Evolutionary conservation across 1,140 invertebrate species (phyloP).

Genomic region (Diploscapter pachys): DNA sequence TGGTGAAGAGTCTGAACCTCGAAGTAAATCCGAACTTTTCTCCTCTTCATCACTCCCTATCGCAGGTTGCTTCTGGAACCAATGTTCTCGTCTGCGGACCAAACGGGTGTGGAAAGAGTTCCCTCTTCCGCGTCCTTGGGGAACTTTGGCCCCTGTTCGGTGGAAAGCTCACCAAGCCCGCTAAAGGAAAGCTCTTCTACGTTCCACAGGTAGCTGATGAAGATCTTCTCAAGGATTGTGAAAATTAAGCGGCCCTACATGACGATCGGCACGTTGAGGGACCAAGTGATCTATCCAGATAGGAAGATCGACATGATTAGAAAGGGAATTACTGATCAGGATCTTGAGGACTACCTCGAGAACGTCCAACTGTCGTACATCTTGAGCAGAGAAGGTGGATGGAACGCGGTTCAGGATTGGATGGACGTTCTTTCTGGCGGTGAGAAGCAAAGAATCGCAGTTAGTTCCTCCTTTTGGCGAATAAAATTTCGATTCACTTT

Average conservation of each 20-base stretch:
- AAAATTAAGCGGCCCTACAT: slow-evolving; percentile 77
- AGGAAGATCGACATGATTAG: slow-evolving; percentile 77
- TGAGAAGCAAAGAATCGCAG: slow-evolving; percentile 91
- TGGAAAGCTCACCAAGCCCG: slow-evolving; percentile 77
- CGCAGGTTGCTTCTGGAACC: slow-evolving; percentile 87
- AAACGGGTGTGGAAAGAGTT: slow-evolving; percentile 91
- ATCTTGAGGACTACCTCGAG: slow-evolving; percentile 69
- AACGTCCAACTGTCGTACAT: slow-evolving; percentile 83
- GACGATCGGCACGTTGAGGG: slow-evolving; percentile 81
- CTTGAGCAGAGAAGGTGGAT: slow-evolving; percentile 76
- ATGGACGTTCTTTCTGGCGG: slow-evolving; percentile 95
- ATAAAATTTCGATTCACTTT: not conserved
- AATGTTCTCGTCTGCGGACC: slow-evolving; percentile 95
- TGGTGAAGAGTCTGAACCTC: slow-evolving; percentile 82
- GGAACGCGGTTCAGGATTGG: slow-evolving; percentile 92
- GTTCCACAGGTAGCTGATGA: slow-evolving; percentile 69
- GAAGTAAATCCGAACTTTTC: slow-evolving; percentile 67
- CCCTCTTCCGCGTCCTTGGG: slow-evolving; percentile 62
- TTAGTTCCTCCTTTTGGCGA: slow-evolving; percentile 47
- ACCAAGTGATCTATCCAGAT: slow-evolving; percentile 95
- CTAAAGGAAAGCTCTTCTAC: slow-evolving; percentile 88
- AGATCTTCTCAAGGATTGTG: not conserved
- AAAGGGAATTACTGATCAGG: slow-evolving; percentile 70
- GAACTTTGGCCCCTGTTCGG: slow-evolving; percentile 92
- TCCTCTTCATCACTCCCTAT: slow-evolving; percentile 55